Conservation (phyloP, 2,113 vertebrate genomes). For the Ceyx margarethae region DNA sequence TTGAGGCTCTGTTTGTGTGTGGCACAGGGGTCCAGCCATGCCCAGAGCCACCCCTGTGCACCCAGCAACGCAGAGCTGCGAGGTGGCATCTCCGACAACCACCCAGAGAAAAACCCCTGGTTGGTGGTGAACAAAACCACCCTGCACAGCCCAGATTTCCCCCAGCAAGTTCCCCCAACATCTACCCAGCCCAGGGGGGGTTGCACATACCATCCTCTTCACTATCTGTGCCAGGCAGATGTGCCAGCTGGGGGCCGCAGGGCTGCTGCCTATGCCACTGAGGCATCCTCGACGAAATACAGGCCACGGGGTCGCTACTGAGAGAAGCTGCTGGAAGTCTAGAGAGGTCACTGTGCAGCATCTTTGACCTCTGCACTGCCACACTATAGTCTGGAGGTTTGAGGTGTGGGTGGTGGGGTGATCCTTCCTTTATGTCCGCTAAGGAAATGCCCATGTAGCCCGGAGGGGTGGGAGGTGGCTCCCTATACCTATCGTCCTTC, state of each 20-base stretch:
- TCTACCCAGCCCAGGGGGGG: background rate
- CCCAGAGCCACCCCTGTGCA: background rate
- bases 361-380: conserved; percentile 96
- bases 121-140: background rate
- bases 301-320: conserved; percentile 63
- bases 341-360: conserved; percentile 82
- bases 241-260: conserved; percentile 66
- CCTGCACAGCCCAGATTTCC: background rate
- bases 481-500: conserved; percentile 95
- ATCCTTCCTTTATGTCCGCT: conserved; percentile 86
- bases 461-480: conserved; percentile 94
- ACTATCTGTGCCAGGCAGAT: conserved; percentile 80
- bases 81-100: no score
- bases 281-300: conserved; percentile 79
- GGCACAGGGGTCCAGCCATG: background rate
- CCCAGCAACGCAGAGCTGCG: no score
- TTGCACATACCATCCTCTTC: conserved; percentile 90
- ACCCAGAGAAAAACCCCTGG: no score
- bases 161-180: conserved; percentile 41
- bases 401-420: conserved; percentile 82
- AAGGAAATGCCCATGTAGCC: conserved; percentile 96
- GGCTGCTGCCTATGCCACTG: conserved; percentile 73
- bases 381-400: conserved; percentile 96
- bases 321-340: conserved; percentile 73
- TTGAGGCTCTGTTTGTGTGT: background rate